Evolutionary conservation across 2,888 invertebrate species (phyloP), one percentile per base, ranked within the genome.

Genomic region (Labia minor): DNA sequence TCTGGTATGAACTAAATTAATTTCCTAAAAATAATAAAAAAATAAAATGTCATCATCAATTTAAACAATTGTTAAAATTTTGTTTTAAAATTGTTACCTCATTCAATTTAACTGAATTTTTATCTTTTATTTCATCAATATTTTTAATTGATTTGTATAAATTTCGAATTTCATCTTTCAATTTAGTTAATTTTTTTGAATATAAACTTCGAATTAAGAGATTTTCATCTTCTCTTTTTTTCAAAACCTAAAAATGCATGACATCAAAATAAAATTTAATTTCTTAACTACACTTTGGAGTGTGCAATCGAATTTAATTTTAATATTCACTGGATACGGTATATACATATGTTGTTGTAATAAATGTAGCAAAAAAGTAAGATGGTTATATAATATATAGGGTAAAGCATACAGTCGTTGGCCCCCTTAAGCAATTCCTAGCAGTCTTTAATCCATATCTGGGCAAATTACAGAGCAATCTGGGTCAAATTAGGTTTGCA

Each of bases 171-270:
- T 49, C 49, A 16, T 49, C 49, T 49, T 49, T 49, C 16, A 49
- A 14, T 49, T 49, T 49, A n/a, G 49, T 49, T 49, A 49, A 49
- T 49, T 49, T 49, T 49, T 49, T 49, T 14, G 16, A n/a, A 49
- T 49, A 49, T 8, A 49, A 8, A 49, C 49, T 49, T 49, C 49
- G 49, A 14, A 49, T 49, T 49, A 49, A 49, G 0, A 87, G 81
- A 75, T 91, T 92, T 77, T 95, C 95, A 71, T 92, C 92, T 76
- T 94, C 93, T 1, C 93, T 83, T 74, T 89, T 90, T 77, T 89
- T 90, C 63, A 95, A 77, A 8, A 93, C 85, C 49, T 49, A 16
- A 26, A 26, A n/a, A n/a, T n/a, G n/a, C n/a, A n/a, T n/a, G n/a
- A n/a, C n/a, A n/a, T n/a, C n/a, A n/a, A n/a, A n/a, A n/a, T n/a